Percentiles rank a stretch among this genome's conserved stretches.
phyloP scores from a whole-genome alignment of 2,797 vertebrate genomes.

The Argya squamiceps region DNA sequence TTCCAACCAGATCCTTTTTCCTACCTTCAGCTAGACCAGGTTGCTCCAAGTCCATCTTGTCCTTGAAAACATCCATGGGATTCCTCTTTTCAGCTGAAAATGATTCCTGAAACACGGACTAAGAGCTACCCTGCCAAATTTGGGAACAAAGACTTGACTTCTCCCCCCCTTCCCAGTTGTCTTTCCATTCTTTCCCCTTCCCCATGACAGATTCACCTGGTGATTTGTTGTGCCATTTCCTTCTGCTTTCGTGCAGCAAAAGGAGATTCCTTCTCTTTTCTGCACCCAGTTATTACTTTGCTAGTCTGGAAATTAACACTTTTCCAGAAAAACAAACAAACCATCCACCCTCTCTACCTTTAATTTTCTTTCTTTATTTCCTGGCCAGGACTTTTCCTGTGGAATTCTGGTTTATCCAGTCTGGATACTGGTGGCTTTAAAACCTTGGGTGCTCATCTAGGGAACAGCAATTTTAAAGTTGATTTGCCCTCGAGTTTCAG shows the following conservation, averaged over 20 bases:
- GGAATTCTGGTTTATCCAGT: not conserved
- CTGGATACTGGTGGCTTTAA: not conserved
- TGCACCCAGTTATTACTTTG: not conserved
- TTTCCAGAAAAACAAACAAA: not conserved
- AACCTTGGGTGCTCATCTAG: not conserved
- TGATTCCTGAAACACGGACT: accelerated
- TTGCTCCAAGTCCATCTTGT: not conserved
- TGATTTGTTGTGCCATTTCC: not conserved
- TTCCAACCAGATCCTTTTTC: not conserved
- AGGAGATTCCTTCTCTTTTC: not conserved
- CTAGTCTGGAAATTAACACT: not conserved
- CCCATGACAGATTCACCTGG: not conserved
- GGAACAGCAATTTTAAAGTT: not conserved
- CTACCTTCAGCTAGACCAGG: not conserved
- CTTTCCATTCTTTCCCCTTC: not conserved
- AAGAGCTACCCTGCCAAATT: not conserved
- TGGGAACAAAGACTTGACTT: not conserved
- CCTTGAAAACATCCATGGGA: not conserved
- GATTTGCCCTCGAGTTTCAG: not conserved
- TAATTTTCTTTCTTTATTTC: not conserved
- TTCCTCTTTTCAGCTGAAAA: not conserved
- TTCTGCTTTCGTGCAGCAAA: not conserved
- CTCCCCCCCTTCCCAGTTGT: accelerated
- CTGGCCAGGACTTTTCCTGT: not conserved
- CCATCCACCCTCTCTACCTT: accelerated